Base-by-base conservation (phyloP, 2,888 invertebrate genomes). In the Exocentrus adspersus region DNA sequence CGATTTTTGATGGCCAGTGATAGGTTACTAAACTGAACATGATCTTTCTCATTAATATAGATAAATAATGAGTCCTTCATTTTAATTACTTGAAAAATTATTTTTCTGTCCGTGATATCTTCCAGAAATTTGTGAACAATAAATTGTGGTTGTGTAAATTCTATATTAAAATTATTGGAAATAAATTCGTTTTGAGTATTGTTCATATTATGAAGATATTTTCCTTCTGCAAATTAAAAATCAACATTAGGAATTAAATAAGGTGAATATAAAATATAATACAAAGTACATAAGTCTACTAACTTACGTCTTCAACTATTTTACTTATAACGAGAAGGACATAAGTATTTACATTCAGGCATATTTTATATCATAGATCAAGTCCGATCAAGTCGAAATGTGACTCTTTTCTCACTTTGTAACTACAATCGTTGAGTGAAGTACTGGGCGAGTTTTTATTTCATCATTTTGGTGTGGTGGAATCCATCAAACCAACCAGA, bases 1-100 rank as follows among this genome's bases (percentile, higher is more conserved):
- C 70, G 67, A 69, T 73, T 76, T n/a, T 52, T 64, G 75, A 84
- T 77, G 1, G 83, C 81, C 30, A 84, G 62, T 9, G 81, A 81
- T 56, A 85, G 71, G 73, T 84, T 83, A 20, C 76, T 76, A 9
- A 85, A 78, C 4, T 70, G 68, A 58, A 80, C 76, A n/a, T 77
- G 73, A 12, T 77, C 74, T 17, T 73, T 74, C 30, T 80, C 74
- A 28, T 85, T 85, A 60, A 86, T 80, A 75, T 84, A 84, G 32
- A 86, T 78, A 51, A 85, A 77, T 0, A 83, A 1, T 1, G 83
- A 83, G 50, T 81, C 77, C 10, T 79, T 66, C 83, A 86, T 82
- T 76, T 84, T 82, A 3, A 85, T 71, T 12, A 84, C 77, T 72
- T 84, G 82, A 68, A 81, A 83, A 17, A 78, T 69, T 41, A 83